These are phyloP conservation scores for Drosophila mimetica DNA, from an alignment of 2,888 invertebrate species.

Conservation along the genomic window DNA sequence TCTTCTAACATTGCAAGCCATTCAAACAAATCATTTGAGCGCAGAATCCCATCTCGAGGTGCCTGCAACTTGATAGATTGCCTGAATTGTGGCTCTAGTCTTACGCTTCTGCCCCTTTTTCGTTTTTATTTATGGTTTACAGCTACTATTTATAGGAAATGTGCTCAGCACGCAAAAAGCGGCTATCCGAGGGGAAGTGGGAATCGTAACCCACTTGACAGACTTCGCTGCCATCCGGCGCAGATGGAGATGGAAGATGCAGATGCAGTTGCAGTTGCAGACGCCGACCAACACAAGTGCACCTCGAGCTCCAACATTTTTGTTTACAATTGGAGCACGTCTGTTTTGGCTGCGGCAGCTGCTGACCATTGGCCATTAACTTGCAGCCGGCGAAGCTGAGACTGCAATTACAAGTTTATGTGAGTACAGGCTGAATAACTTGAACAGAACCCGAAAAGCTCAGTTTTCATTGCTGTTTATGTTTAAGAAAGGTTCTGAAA, in stretches of 20 bases:
- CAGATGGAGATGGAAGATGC: constrained; percentile 22
- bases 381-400: constrained; percentile 59
- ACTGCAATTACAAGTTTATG: constrained; percentile 36
- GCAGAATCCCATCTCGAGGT: constrained; percentile 52
- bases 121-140: constrained; percentile 59
- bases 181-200: constrained; percentile 26
- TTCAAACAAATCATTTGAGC: constrained; percentile 30
- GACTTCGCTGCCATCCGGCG: constrained; percentile 37
- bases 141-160: constrained; percentile 61
- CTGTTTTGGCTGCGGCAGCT: constrained; percentile 73
- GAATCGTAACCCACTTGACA: constrained; percentile 37
- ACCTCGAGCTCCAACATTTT: constrained; percentile 43
- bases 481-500: background rate
- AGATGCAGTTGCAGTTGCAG: constrained; percentile 2
- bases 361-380: constrained; percentile 69
- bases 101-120: constrained; percentile 5
- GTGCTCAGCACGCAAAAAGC: constrained; percentile 59
- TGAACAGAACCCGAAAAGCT: background rate
- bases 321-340: constrained; percentile 80
- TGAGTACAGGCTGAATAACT: background rate
- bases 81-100: constrained; percentile 47
- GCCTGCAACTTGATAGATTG: constrained; percentile 61
- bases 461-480: background rate
- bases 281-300: constrained; percentile 1
- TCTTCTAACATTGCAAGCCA: constrained; percentile 56